These are phyloP conservation scores for Grallaria varia DNA, from an alignment of 2,113 vertebrate species.

Conservation along the genomic window DNA sequence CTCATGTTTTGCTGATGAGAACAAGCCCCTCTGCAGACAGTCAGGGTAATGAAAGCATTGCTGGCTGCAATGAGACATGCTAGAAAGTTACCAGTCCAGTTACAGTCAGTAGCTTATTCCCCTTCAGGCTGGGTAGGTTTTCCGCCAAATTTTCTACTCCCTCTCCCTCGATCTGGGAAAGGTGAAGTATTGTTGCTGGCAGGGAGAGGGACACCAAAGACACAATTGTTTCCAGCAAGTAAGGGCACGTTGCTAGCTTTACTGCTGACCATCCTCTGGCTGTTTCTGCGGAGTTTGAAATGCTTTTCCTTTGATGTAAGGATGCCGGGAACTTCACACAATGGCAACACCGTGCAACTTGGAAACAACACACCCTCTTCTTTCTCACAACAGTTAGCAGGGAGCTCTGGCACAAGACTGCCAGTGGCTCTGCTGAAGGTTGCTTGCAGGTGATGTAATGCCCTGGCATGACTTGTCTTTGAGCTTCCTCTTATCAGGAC, in stretches of 20 bases:
- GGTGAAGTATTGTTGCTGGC: background rate
- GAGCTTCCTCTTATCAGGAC: background rate
- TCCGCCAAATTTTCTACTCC: background rate
- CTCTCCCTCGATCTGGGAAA: background rate
- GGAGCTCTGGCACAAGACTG: background rate
- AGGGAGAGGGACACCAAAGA: background rate
- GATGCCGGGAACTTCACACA: background rate
- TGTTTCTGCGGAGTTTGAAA: background rate
- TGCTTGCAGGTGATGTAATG: background rate
- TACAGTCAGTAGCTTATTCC: background rate
- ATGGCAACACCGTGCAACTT: background rate
- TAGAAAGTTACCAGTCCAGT: background rate
- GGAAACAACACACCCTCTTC: background rate
- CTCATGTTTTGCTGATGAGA: background rate
- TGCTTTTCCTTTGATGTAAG: background rate
- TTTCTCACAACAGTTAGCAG: background rate
- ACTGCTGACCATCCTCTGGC: background rate
- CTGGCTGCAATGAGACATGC: background rate
- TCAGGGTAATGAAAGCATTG: background rate
- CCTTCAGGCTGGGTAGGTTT: background rate
- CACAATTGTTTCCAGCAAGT: background rate
- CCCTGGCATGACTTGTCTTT: background rate
- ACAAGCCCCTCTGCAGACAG: background rate
- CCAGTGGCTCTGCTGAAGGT: background rate
- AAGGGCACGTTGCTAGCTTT: background rate